Base-by-base conservation (phyloP, 2,888 invertebrate species). In the Trissolcus japonicus region DNA sequence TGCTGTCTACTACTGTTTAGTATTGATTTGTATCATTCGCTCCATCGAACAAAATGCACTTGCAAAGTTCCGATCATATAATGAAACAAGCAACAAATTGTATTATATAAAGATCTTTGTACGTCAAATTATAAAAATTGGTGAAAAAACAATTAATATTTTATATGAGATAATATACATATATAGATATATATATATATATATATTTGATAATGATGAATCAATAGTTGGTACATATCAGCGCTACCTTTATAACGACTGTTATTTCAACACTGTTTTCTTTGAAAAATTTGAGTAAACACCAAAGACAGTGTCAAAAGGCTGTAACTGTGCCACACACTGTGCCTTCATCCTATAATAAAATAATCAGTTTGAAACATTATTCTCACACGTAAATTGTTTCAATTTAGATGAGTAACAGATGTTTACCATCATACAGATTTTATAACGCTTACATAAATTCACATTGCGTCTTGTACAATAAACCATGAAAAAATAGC, bases 271-370 rank as follows among this genome's bases (percentile, higher is more conserved):
- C 55, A 55, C 50, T 55, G 48, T 55, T 61, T 61, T 54, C 55
- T 55, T 68, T 43, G 16, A 66, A 51, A 41, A 51, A 4, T 6
- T 9, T 35, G 11, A 35, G 35, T 11, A 7, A 71, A 71, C 35
- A 35, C 35, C 35, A 35, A 11, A 1, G 51, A 71, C 62, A 11
- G 62, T 71, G 71, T 71, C 63, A 63, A 63, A 72, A 63, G 57
- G 59, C 57, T 63, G 54, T 63, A 53, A 59, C 59, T 60, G 48
- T 60, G 55, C 60, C 55, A 65, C 46, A 65, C 46, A 51, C 40
- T 59, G 72, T 72, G 65, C 65, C 72, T 72, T 71, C 21, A 43
- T 59, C 40, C 46, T 25, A n/a, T n/a, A n/a, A n/a, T n/a, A n/a
- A n/a, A n/a, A n/a, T n/a, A 41, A 51, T 57, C 51, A 71, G 25